Conservation (phyloP, 2,113 vertebrate species). For the Eptesicus fuscus region DNA sequence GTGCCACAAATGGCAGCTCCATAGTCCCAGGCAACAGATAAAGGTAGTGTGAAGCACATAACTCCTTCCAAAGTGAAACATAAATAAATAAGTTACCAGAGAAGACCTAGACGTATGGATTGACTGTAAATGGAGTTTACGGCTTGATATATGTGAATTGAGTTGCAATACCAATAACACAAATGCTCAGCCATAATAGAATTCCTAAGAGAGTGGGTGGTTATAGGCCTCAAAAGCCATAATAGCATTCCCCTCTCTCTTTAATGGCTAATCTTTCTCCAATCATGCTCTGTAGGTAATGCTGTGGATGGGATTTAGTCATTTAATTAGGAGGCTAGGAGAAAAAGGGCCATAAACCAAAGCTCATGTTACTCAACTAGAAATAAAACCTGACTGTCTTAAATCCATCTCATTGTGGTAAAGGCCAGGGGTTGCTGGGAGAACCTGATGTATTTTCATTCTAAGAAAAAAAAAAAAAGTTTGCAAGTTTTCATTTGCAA, state of each 20-base stretch:
- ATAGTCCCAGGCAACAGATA: neutral
- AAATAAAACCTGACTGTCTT: constrained; percentile 63
- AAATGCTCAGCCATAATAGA: constrained; percentile 44
- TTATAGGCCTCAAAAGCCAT: constrained; percentile 59
- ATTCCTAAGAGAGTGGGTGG: constrained; percentile 62
- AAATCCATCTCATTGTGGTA: constrained; percentile 61
- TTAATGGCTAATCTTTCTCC: constrained; percentile 75
- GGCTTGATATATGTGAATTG: constrained; percentile 50
- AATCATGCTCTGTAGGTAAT: constrained; percentile 71
- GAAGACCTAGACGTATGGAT: constrained; percentile 40
- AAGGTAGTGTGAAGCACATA: neutral
- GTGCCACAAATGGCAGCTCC: neutral
- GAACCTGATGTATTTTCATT: constrained; percentile 19
- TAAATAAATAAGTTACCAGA: constrained; percentile 59
- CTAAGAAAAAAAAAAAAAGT: neutral
- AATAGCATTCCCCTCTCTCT: constrained; percentile 55
- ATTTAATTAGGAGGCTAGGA: constrained; percentile 77
- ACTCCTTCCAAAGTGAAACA: constrained; percentile 42
- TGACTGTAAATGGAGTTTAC: constrained; percentile 13
- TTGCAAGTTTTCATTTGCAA: neutral
- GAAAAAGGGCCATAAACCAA: constrained; percentile 69
- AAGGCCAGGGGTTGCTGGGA: neutral
- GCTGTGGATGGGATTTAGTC: constrained; percentile 66
- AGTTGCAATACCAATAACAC: constrained; percentile 46
- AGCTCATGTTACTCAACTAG: constrained; percentile 59